Conservation (phyloP, 2,113 vertebrate genomes). For the Aix galericulata region DNA sequence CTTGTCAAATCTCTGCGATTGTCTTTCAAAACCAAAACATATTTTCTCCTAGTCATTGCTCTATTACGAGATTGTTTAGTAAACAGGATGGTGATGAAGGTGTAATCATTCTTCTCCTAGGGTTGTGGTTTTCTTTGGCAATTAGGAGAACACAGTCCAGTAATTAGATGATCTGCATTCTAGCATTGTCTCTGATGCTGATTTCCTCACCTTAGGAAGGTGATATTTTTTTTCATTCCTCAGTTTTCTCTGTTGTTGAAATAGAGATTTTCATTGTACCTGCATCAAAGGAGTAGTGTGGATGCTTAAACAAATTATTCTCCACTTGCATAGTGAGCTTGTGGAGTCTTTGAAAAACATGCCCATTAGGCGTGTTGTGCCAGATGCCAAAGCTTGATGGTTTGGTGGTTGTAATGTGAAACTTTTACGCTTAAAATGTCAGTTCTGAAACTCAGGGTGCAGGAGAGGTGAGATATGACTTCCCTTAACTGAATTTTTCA, state of each 20-base stretch:
- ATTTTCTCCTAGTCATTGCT: constrained; percentile 37
- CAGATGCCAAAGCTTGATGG: constrained; percentile 21
- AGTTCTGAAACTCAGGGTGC: constrained; percentile 13
- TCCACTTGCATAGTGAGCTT: constrained; percentile 4
- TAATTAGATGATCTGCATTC: neutral
- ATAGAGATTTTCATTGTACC: constrained; percentile 26
- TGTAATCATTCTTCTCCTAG: neutral
- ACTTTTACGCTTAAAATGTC: neutral
- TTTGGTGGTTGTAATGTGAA: neutral
- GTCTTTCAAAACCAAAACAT: constrained; percentile 9
- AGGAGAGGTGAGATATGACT: neutral
- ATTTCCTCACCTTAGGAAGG: constrained; percentile 5
- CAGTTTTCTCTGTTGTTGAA: constrained; percentile 21
- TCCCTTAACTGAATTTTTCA: neutral
- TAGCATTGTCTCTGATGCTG: neutral
- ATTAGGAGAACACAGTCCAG: constrained; percentile 9
- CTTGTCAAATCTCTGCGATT: constrained; percentile 14
- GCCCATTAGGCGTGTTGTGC: neutral
- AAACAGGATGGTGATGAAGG: constrained; percentile 25
- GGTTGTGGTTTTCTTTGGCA: constrained; percentile 28
- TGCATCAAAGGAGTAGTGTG: constrained; percentile 33
- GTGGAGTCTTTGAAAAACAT: constrained; percentile 42
- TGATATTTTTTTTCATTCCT: constrained; percentile 19
- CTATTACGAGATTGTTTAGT: constrained; percentile 9
- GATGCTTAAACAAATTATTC: constrained; percentile 61